phyloP scores from a whole-genome alignment of 1,140 invertebrate species.

The Brachionus rubens region DNA sequence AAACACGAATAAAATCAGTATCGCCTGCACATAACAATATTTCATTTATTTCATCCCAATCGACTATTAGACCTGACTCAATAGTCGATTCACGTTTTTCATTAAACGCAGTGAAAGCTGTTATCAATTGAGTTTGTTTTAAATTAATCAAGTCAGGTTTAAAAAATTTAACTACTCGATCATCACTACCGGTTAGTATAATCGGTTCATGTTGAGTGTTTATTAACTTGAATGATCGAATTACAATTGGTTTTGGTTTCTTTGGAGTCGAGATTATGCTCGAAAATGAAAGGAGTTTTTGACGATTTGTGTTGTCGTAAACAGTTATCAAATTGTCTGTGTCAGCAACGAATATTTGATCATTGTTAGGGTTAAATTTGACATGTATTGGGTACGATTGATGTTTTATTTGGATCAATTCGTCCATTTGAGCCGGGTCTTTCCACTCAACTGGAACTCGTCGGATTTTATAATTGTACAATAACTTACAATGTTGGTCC shows the following conservation, averaged over 20 bases:
- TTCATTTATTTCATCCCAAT: conserved; percentile 34
- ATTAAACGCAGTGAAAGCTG: conserved; percentile 25
- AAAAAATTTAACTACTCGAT: conserved; percentile 8
- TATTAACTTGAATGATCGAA: conserved; percentile 27
- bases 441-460: background rate
- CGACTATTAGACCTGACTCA: conserved; percentile 4
- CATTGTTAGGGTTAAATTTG: conserved; percentile 13
- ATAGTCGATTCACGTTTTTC: background rate
- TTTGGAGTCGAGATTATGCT: background rate
- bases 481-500: conserved; percentile 20
- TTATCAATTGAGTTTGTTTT: conserved; percentile 13
- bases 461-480: conserved; percentile 18
- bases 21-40: conserved; percentile 34
- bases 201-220: conserved; percentile 28
- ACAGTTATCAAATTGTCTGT: background rate
- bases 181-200: background rate
- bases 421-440: conserved; percentile 4
- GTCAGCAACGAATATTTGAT: conserved; percentile 37
- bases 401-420: background rate
- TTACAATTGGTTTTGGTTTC: background rate
- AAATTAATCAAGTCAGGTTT: background rate
- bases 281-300: background rate
- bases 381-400: conserved; percentile 3
- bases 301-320: conserved; percentile 20
- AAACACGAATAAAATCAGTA: background rate